phyloP scores from a whole-genome alignment of 1,140 invertebrate genomes.

The Yoshiicerus persimilis region DNA sequence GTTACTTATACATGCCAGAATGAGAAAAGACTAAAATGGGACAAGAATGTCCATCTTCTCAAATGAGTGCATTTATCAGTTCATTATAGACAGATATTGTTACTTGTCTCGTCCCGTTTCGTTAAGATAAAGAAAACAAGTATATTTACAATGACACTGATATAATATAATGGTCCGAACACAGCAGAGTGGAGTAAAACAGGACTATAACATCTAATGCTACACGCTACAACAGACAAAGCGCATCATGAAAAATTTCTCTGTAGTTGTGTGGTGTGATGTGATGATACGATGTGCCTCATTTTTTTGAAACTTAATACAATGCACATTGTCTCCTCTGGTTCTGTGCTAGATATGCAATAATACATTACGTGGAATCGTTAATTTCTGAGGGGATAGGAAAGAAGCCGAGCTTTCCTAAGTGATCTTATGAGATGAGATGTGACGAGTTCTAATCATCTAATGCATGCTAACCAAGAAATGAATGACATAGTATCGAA shows the following conservation, averaged over 20 bases:
- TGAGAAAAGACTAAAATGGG: background rate
- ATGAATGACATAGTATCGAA: background rate
- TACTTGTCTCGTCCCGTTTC: background rate
- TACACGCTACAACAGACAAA: background rate
- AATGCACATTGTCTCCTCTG: background rate
- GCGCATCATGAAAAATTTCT: background rate
- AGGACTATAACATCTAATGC: background rate
- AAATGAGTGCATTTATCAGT: conserved; percentile 19
- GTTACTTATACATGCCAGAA: background rate
- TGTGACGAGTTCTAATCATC: conserved; percentile 8
- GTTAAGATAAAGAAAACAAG: conserved; percentile 12
- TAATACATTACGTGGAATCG: background rate
- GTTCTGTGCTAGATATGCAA: background rate
- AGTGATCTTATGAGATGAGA: background rate
- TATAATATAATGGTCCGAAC: background rate
- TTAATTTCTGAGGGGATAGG: background rate
- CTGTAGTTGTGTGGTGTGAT: background rate
- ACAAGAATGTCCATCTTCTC: conserved; percentile 10
- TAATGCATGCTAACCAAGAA: background rate
- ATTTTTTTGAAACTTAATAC: background rate
- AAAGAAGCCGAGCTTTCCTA: background rate
- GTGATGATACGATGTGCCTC: background rate
- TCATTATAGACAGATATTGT: background rate
- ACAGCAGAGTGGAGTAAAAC: background rate
- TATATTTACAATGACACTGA: conserved; percentile 2